Evolutionary conservation across 2,888 invertebrate genomes (phyloP).

Genomic region (Protodeltote pygarga): DNA sequence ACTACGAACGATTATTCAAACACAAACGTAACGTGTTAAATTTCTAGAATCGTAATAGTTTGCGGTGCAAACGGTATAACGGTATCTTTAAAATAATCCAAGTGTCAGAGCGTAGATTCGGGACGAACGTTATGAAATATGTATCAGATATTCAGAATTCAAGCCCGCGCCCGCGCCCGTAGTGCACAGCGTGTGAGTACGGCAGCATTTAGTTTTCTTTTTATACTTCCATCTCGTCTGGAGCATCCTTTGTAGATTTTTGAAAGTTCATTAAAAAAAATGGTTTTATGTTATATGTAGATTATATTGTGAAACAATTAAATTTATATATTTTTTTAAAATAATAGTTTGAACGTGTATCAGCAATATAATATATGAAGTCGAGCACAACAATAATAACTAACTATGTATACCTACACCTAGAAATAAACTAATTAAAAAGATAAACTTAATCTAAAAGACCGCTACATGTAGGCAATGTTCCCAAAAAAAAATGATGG

Average conservation of each 20-base stretch:
- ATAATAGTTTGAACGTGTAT: no score
- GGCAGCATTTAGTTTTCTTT: constrained; percentile 1
- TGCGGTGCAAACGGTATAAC: constrained; percentile 41
- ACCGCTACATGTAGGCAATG: no score
- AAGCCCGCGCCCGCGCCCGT: constrained; percentile 42
- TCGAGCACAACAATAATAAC: no score
- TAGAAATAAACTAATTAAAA: no score
- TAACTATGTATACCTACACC: no score
- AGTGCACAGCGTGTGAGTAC: constrained; percentile 2
- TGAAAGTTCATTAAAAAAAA: constrained; percentile 18
- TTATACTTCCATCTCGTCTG: constrained; percentile 14
- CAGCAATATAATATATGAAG: no score
- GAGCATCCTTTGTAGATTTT: constrained; percentile 24
- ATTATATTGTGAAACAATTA: no score
- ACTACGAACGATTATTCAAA: no score
- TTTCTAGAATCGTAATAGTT: constrained; percentile 33
- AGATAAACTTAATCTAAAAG: no score
- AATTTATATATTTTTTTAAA: no score
- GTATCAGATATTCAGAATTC: constrained; percentile 71
- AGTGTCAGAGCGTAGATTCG: constrained; percentile 47
- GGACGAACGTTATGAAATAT: constrained; percentile 68
- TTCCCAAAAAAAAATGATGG: no score
- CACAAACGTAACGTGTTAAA: constrained; percentile 11
- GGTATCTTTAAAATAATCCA: constrained; percentile 57
- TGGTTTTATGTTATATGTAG: no score